Evolutionary conservation across 2,113 vertebrate species (phyloP).

Genomic region (Silurus asotus): DNA sequence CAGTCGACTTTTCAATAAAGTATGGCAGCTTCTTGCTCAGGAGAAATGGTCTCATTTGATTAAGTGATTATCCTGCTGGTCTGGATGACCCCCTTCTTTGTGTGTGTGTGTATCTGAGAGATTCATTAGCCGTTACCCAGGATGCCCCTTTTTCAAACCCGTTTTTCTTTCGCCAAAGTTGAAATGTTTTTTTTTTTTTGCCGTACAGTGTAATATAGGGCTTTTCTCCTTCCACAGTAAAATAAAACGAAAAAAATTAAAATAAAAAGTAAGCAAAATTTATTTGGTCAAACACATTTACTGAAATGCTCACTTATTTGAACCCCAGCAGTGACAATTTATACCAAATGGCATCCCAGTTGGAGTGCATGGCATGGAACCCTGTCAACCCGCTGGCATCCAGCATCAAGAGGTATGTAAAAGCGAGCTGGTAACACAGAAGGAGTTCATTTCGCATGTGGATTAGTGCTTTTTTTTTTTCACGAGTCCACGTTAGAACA

Average conservation of each 20-base stretch:
- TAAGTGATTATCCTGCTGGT: slow-evolving; percentile 43
- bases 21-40: slow-evolving; percentile 46
- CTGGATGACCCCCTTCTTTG: slow-evolving; percentile 22
- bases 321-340: slow-evolving; percentile 86
- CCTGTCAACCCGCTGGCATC: slow-evolving; percentile 87
- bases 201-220: slow-evolving; percentile 26
- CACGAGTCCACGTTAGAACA: background rate
- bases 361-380: slow-evolving; percentile 95
- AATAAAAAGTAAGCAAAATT: background rate
- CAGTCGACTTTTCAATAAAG: slow-evolving; percentile 52
- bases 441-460: slow-evolving; percentile 51
- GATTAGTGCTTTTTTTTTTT: slow-evolving; percentile 57
- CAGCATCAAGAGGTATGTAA: slow-evolving; percentile 87
- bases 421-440: slow-evolving; percentile 46
- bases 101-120: slow-evolving; percentile 12
- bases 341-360: slow-evolving; percentile 95
- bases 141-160: slow-evolving; percentile 29
- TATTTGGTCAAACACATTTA: slow-evolving; percentile 11
- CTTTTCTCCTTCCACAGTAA: background rate
- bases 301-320: slow-evolving; percentile 51
- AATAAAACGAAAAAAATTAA: background rate
- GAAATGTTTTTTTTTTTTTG: slow-evolving; percentile 36
- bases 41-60: slow-evolving; percentile 46
- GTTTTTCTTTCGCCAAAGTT: slow-evolving; percentile 41
- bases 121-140: slow-evolving; percentile 49